Percentiles rank a stretch among this genome's conserved stretches.
Conservation (phyloP, 2,888 invertebrate genomes). For the Patella pellucida region DNA sequence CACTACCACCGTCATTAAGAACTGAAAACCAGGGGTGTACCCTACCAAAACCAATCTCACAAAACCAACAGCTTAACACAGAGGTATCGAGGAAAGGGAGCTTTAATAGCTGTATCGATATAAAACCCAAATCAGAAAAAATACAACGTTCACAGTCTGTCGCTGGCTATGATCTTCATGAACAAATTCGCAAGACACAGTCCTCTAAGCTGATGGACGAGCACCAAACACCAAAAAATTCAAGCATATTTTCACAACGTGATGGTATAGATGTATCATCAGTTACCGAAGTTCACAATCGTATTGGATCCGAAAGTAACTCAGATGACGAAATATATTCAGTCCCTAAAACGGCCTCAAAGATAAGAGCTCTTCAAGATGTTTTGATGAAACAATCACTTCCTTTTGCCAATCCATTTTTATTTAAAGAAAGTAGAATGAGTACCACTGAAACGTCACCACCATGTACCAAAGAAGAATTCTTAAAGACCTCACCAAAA, state of each 20-base stretch:
- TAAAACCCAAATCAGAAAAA: background rate
- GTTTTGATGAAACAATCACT: conserved; percentile 39
- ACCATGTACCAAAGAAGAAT: background rate
- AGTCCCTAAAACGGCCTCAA: conserved; percentile 25
- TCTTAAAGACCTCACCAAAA: background rate
- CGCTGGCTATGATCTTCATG: background rate
- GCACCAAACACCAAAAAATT: background rate
- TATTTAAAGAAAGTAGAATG: conserved; percentile 7
- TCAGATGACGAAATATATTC: background rate
- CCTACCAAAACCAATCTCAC: background rate
- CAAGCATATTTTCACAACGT: no score
- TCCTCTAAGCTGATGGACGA: background rate
- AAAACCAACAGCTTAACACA: background rate
- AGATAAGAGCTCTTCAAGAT: conserved; percentile 38
- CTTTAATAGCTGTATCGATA: background rate
- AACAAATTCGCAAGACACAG: background rate
- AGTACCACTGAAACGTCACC: background rate
- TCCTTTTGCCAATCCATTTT: conserved; percentile 34
- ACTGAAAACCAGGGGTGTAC: background rate
- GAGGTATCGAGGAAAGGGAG: background rate
- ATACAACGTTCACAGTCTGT: background rate
- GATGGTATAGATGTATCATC: no score
- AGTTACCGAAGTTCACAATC: no score
- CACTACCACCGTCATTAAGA: background rate
- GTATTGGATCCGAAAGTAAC: background rate